phyloP scores from a whole-genome alignment of 2,797 vertebrate genomes.

The Sebastes flavidus region DNA sequence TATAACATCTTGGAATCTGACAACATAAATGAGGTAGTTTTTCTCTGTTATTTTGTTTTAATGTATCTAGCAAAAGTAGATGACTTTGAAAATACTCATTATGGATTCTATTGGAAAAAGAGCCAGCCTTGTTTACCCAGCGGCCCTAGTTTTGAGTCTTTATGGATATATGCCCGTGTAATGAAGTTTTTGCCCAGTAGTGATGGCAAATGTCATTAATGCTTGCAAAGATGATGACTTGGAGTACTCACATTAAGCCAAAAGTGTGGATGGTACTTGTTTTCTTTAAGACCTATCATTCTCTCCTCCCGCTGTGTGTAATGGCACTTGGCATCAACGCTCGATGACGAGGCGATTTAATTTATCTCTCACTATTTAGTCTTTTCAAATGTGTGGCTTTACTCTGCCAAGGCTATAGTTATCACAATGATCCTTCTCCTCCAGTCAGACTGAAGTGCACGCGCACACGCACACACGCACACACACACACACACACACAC shows the following conservation, averaged over 20 bases:
- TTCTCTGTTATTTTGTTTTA: not conserved
- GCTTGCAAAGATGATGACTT: constrained; percentile 67
- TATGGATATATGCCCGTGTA: constrained; percentile 64
- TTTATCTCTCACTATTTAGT: constrained; percentile 64
- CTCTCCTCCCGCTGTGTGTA: constrained; percentile 62
- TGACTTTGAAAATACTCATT: constrained; percentile 63
- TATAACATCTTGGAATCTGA: not conserved
- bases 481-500: not conserved
- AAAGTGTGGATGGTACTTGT: constrained; percentile 59
- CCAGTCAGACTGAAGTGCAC: constrained; percentile 18
- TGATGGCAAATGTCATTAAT: constrained; percentile 78
- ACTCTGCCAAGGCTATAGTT: constrained; percentile 42
- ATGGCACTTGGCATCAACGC: constrained; percentile 66
- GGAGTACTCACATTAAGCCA: constrained; percentile 68
- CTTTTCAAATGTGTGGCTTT: constrained; percentile 46
- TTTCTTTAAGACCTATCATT: constrained; percentile 65
- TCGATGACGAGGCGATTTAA: constrained; percentile 61
- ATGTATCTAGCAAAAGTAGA: constrained; percentile 36
- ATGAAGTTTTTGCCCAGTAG: constrained; percentile 71
- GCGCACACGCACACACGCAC: not conserved
- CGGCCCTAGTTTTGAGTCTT: constrained; percentile 53
- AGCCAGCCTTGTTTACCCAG: constrained; percentile 58
- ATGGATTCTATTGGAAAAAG: constrained; percentile 53
- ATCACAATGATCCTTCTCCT: constrained; percentile 45
- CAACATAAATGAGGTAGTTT: not conserved